These are phyloP conservation scores for Scarus forsteni DNA, from an alignment of 2,797 vertebrate genomes.

Conservation along the genomic window DNA sequence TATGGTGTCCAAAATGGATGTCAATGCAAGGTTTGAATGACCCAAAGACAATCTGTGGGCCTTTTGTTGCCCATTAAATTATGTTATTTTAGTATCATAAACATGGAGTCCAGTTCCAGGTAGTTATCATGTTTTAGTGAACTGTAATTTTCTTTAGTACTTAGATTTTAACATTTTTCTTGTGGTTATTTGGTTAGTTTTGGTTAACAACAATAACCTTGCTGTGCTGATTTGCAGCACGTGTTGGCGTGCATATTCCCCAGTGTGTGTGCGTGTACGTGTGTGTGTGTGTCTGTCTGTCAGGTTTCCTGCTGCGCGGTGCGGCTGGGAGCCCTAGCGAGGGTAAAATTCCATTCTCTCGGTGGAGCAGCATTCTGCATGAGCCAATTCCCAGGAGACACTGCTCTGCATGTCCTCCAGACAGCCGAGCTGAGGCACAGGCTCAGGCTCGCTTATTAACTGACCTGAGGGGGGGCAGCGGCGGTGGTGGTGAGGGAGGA, in stretches of 20 bases:
- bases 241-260: conserved; percentile 41
- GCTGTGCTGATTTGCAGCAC: conserved; percentile 53
- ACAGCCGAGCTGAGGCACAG: conserved; percentile 87
- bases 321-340: conserved; percentile 88
- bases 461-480: conserved; percentile 84
- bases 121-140: too few species aligned
- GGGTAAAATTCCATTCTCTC: conserved; percentile 97
- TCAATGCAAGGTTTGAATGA: too few species aligned
- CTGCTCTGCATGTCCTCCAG: conserved; percentile 89
- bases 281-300: conserved; percentile 47
- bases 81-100: too few species aligned
- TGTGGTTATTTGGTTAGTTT: too few species aligned
- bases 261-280: conserved; percentile 22
- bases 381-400: conserved; percentile 93
- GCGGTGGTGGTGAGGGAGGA: conserved; percentile 33
- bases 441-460: conserved; percentile 89
- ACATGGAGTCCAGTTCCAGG: too few species aligned
- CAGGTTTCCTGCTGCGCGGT: conserved; percentile 84
- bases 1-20: too few species aligned
- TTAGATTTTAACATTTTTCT: too few species aligned
- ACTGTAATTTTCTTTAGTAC: too few species aligned
- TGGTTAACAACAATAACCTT: too few species aligned
- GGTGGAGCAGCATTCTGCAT: conserved; percentile 92
- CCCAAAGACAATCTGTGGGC: too few species aligned
- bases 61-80: too few species aligned